Evolutionary conservation across 2,888 invertebrate species (phyloP).

Genomic region (Vannuccia rotundouncinata): DNA sequence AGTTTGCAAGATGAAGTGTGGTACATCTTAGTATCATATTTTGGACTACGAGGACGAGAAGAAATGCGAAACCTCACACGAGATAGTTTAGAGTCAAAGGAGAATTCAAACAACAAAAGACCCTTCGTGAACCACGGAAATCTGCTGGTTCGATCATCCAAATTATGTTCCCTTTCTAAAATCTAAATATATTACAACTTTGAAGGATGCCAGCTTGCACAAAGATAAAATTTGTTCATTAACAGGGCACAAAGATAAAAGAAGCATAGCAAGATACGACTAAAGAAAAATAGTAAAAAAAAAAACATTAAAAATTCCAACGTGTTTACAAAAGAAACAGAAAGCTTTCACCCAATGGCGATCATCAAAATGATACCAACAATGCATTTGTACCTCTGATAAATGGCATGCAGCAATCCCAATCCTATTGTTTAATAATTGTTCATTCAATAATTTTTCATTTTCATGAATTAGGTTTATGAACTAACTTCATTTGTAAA

Average conservation of each 20-base stretch:
- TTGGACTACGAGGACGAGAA: constrained; percentile 8
- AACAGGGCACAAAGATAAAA: neutral
- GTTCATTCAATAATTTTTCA: neutral
- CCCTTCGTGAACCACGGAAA: too few species aligned
- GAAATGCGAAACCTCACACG: neutral
- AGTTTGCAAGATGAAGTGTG: constrained; percentile 28
- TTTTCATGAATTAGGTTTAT: neutral
- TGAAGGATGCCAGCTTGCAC: neutral
- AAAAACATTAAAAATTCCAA: neutral
- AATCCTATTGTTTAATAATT: constrained; percentile 7
- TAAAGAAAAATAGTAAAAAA: neutral
- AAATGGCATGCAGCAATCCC: neutral
- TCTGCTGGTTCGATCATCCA: neutral
- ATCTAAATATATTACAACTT: neutral
- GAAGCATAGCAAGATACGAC: constrained; percentile 9
- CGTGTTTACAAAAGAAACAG: neutral
- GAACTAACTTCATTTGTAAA: neutral
- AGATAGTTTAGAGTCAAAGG: constrained; percentile 18
- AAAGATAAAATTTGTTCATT: constrained; percentile 5
- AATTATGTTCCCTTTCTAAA: neutral
- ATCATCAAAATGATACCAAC: neutral
- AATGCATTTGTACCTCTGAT: neutral
- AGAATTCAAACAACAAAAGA: neutral
- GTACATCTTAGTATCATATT: constrained; percentile 21
- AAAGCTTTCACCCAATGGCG: neutral